A percentile compares a stretch with the other conserved stretches of the same genome.
Conservation (phyloP, 53 echinoderm and acorn worm genomes). For the Patiria pectinifera region DNA sequence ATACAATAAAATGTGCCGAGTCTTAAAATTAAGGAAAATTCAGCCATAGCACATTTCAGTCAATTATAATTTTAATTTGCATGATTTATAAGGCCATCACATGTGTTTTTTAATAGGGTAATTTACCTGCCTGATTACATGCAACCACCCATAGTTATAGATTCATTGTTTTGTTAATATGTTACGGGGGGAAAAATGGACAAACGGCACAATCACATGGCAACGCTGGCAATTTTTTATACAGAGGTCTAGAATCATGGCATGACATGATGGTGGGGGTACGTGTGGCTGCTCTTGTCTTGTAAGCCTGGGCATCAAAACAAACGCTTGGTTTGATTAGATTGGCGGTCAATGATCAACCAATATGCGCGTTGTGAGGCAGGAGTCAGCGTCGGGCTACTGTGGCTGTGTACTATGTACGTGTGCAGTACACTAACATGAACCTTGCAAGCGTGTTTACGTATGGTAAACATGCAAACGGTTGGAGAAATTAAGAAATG, state of each 20-base stretch:
- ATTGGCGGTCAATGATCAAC: slow-evolving; percentile 31
- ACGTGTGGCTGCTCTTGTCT: neutral
- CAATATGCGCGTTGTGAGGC: neutral
- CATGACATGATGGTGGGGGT: neutral
- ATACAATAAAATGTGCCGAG: too few relatives aligned
- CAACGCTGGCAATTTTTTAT: neutral
- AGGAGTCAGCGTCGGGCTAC: neutral
- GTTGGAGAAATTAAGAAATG: too few relatives aligned
- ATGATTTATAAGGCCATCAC: too few relatives aligned
- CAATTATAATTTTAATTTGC: too few relatives aligned
- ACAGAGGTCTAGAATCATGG: neutral
- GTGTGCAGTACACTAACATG: neutral
- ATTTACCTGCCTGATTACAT: too few relatives aligned
- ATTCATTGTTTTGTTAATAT: neutral
- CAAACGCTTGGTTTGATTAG: neutral
- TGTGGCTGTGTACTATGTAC: neutral
- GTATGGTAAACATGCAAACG: too few relatives aligned
- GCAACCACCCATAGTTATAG: neutral
- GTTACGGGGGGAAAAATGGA: neutral
- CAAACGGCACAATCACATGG: neutral
- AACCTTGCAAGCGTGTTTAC: too few relatives aligned
- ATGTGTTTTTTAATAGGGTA: too few relatives aligned
- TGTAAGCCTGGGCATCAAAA: neutral
- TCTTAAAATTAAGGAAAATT: too few relatives aligned
- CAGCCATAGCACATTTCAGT: too few relatives aligned